Evolutionary conservation across 2,113 vertebrate species (phyloP), one percentile per base, ranked within the genome.

Genomic region (Meleagris gallopavo): DNA sequence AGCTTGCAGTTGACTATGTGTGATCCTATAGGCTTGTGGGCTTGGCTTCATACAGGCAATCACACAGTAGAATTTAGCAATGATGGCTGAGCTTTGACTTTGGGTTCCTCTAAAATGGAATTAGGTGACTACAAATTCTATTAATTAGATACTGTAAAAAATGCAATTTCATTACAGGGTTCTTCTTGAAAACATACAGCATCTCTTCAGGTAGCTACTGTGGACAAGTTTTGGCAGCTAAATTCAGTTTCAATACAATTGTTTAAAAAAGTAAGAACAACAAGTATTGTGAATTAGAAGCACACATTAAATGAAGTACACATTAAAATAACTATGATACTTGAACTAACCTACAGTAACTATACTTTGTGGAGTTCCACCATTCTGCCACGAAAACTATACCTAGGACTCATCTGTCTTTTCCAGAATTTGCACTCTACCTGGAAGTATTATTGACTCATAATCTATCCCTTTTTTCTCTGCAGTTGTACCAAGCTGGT

Each of bases 1-100:
- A 85, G 78, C 38, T 85, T 95, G 94, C 92, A 78, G 94, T 90
- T 94, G 79, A 84, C 73, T 79, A 72, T 32, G 29, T 91, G 92
- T 88, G 91, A 85, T 89, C 82, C 52, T 89, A 71, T 36, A 86
- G 95, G 86, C 79, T 92, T 72, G 83, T 65, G 38, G 14, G 79
- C 93, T 94, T 94, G 67, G 9, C 88, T 91, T 95, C 43, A 52
- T 93, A 89, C 43, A 1, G 93, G 88, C 62, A 91, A 65, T 88
- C 16, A 0, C 46, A 79, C 25, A 88, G 64, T 46, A 91, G 62
- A 79, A 79, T 96, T 79, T 93, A 94, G 83, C 93, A 94, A 88
- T 83, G 79, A 61, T 29, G 8, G 48, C 69, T 82, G 36, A 92
- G 74, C 52, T 82, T 75, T 24, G 25, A 13, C 52, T 79, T 54